These are phyloP conservation scores for Anoplius nigerrimus DNA, from an alignment of 2,888 invertebrate genomes.

Conservation along the genomic window DNA sequence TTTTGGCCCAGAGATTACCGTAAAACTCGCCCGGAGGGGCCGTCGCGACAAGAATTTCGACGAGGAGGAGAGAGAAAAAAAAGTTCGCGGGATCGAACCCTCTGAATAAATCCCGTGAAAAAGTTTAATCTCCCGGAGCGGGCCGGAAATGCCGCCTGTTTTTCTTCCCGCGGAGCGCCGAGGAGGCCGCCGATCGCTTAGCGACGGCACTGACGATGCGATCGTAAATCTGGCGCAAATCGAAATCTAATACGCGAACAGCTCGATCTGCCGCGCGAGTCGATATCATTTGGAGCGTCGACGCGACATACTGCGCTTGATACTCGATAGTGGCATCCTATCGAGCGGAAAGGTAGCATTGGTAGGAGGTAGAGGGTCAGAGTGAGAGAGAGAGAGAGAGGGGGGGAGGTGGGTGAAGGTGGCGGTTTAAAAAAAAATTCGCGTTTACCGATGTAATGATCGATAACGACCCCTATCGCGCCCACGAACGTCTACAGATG, in stretches of 20 bases:
- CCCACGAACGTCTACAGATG: too few species aligned
- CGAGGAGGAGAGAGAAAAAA: conserved; percentile 11
- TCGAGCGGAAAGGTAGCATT: too few species aligned
- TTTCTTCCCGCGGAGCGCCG: conserved; percentile 13
- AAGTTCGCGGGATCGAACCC: conserved; percentile 30
- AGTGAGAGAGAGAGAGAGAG: too few species aligned
- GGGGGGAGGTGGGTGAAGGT: too few species aligned
- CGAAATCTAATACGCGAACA: not conserved
- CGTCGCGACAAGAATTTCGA: conserved; percentile 20
- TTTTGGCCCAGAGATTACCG: conserved; percentile 38
- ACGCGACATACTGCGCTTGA: too few species aligned
- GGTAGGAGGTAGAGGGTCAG: too few species aligned
- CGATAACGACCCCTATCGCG: too few species aligned
- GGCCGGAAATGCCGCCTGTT: conserved; percentile 23
- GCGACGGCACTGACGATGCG: too few species aligned
- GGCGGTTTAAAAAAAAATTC: too few species aligned
- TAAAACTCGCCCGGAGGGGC: conserved; percentile 27
- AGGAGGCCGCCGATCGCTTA: not conserved
- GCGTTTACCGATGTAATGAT: too few species aligned
- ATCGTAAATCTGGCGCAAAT: not conserved
- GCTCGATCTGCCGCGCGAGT: not conserved
- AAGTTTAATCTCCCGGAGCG: conserved; percentile 24
- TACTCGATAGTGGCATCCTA: too few species aligned
- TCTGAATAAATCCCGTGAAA: conserved; percentile 20
- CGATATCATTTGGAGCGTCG: not conserved